These are phyloP conservation scores for Cyanoderma ruficeps DNA, from an alignment of 2,113 vertebrate species.

Conservation along the genomic window DNA sequence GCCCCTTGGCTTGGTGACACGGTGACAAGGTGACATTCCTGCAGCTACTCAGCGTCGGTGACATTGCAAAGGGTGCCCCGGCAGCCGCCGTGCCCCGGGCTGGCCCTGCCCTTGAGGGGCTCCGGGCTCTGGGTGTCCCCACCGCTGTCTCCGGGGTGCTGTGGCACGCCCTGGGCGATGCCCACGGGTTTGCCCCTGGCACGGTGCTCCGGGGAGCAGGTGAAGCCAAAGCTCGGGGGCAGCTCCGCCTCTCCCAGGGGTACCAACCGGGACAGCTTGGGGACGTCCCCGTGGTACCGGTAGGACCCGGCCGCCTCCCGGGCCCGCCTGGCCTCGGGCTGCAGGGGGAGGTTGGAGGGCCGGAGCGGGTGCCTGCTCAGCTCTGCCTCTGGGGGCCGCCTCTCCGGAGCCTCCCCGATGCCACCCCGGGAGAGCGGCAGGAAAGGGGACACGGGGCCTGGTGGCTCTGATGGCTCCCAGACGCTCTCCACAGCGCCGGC, in stretches of 20 bases:
- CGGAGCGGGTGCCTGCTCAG: slow-evolving; percentile 55
- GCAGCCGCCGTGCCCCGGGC: slow-evolving; percentile 41
- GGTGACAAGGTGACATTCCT: background rate
- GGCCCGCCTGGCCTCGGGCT: slow-evolving; percentile 61
- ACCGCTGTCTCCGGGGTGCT: slow-evolving; percentile 4
- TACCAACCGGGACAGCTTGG: slow-evolving; percentile 27
- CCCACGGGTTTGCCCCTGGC: slow-evolving; percentile 68
- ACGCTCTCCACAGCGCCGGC: background rate
- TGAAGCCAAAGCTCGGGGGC: slow-evolving; percentile 27
- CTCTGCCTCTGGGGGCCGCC: slow-evolving; percentile 23
- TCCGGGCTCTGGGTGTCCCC: background rate
- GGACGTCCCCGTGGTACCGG: slow-evolving; percentile 16
- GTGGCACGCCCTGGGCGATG: slow-evolving; percentile 73
- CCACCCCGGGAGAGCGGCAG: background rate
- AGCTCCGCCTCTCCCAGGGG: slow-evolving; percentile 57
- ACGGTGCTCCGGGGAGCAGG: slow-evolving; percentile 49
- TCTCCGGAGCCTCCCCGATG: background rate
- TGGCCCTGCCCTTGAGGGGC: slow-evolving; percentile 63
- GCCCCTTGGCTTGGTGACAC: background rate
- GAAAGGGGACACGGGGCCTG: background rate
- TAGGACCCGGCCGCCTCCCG: slow-evolving; percentile 55
- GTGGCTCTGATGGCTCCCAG: background rate
- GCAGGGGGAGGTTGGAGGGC: slow-evolving; percentile 73
- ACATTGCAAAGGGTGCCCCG: slow-evolving; percentile 5
- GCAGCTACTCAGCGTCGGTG: slow-evolving; percentile 49